Evolutionary conservation across 2,113 vertebrate species (phyloP), one percentile per base, ranked within the genome.

Genomic region (Proteles cristata): DNA sequence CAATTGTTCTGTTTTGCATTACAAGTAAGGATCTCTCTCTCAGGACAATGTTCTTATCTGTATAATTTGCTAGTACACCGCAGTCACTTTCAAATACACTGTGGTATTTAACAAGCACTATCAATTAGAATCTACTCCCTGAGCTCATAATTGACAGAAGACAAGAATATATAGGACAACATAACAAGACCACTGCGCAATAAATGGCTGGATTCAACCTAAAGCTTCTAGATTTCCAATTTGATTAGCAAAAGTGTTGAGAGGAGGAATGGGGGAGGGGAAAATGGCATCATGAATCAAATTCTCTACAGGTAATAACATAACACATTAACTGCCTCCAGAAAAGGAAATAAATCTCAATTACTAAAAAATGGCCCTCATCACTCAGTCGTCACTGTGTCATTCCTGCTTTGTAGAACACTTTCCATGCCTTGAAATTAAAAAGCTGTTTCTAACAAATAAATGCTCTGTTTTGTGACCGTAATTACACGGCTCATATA

Each of bases 341-440:
- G 31, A 73, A 93, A 86, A 89, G 63, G 48, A 90, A 83, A 85
- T 80, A 91, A 74, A 93, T 90, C 93, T 93, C 86, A 94, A 33
- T 96, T 96, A 84, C 69, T 69, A 66, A 85, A 93, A 84, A 43
- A 63, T 63, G 31, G 7, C 17, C 79, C 17, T 87, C 58, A 79
- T 80, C 80, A 58, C 74, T 95, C 71, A 77, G 26, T 43, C 81
- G 71, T 91, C 89, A 90, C 15, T 17, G 8, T 81, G 73, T 26
- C 73, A 83, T 28, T 81, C 26, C 50, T 58, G n/a, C 55, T 87
- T 94, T 90, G 55, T 83, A 79, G 89, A 96, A 94, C 7, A 80
- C 23, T 31, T 89, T 33, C 43, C 4, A 65, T 55, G 31, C 5
- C 26, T 88, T 28, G 61, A 74, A 63, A 63, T 69, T 91, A n/a